Percentiles rank a stretch among this genome's conserved stretches.
Conservation (phyloP, 2,797 vertebrate species). For the Neomorphus geoffroyi region DNA sequence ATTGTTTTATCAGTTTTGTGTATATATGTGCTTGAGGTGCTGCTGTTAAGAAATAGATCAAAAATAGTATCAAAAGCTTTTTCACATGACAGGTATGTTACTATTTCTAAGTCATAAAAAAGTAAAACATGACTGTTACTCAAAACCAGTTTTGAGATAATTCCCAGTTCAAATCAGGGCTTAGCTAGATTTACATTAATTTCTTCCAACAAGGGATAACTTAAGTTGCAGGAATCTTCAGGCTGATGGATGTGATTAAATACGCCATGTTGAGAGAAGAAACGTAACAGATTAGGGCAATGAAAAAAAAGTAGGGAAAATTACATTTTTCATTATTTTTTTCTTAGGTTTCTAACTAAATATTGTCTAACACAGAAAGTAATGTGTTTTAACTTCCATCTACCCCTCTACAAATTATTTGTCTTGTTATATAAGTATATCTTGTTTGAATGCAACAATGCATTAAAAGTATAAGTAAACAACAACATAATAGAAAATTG, state of each 20-base stretch:
- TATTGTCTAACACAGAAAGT: neutral
- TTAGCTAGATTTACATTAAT: neutral
- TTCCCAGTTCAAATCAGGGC: neutral
- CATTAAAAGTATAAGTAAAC: neutral
- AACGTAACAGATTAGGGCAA: neutral
- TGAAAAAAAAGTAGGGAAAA: neutral
- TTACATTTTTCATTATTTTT: neutral
- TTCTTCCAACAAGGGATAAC: neutral
- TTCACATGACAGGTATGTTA: neutral
- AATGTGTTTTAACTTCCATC: neutral
- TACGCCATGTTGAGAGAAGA: neutral
- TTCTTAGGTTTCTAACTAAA: neutral
- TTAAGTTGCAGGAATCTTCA: neutral
- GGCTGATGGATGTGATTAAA: neutral
- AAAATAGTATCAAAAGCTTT: neutral
- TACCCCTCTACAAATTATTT: neutral
- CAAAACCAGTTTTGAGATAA: conserved; percentile 7
- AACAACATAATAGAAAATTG: neutral
- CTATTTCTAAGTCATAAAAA: neutral
- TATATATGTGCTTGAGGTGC: neutral
- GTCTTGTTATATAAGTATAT: neutral
- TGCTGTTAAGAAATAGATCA: neutral
- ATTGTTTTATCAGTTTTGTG: neutral
- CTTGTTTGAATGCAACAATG: neutral
- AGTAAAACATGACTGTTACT: neutral